Base-by-base conservation (phyloP, 2,888 invertebrate genomes). In the Drosophila mimica region DNA sequence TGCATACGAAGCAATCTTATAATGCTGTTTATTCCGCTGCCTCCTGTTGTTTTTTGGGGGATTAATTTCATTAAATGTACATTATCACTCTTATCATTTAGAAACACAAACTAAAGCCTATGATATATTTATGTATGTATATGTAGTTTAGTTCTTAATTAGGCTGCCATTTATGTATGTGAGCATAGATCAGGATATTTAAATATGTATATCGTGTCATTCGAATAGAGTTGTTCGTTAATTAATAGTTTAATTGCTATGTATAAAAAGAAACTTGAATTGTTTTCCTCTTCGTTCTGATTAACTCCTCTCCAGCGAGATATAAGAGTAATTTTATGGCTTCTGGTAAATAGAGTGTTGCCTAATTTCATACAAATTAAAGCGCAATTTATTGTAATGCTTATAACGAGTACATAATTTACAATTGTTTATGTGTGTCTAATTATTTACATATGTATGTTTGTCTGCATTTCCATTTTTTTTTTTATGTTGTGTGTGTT, bases 51-150 rank as follows among this genome's bases (percentile, higher is more conserved):
- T 70, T 70, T 56, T 48, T 49, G 60, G n/a, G 72, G 67, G 67
- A 81, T 59, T 76, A 63, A 68, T 62, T 77, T 74, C 30, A 58
- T 86, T 78, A 71, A 82, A 89, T 87, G 64, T 89, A 84, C 88
- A 89, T 87, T 89, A 89, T 89, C 84, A 86, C 89, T 89, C 85
- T 86, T 86, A 86, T 71, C 46, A 59, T 38, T 82, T 74, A 76
- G 73, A 89, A 86, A 87, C 85, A 89, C 88, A 82, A 86, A 89
- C 88, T 86, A 89, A 88, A 76, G 81, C 86, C 89, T 86, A 88
- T 89, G 85, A 85, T 88, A 82, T 82, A 71, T 82, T 62, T 81
- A 72, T 69, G 34, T 65, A 56, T 58, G 28, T 83, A 61, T 68
- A 59, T 48, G 49, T 60, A 69, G 38, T 78, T 68, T 46, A 60